A percentile compares a stretch with the other conserved stretches of the same genome.
phyloP scores from a whole-genome alignment of 2,888 invertebrate species.

The Cetonia aurata region DNA sequence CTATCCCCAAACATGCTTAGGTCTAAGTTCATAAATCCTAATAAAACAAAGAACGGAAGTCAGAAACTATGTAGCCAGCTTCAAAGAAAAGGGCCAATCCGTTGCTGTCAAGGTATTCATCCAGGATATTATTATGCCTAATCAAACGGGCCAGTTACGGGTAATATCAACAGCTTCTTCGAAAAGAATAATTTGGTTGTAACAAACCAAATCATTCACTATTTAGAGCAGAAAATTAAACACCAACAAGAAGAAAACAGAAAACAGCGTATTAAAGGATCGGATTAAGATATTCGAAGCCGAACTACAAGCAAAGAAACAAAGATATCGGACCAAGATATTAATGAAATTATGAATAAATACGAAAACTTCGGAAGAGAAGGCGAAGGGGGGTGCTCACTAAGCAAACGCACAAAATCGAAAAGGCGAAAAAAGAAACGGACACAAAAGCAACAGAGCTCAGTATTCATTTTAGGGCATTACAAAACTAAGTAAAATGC shows the following conservation, averaged over 20 bases:
- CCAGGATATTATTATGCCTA: conserved; percentile 57
- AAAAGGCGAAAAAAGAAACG: conserved; percentile 64
- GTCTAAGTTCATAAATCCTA: conserved; percentile 60
- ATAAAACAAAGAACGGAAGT: conserved; percentile 57
- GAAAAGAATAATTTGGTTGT: conserved; percentile 49
- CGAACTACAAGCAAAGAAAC: conserved; percentile 59
- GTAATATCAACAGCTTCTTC: conserved; percentile 56
- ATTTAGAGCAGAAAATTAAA: conserved; percentile 55
- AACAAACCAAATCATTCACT: conserved; percentile 42
- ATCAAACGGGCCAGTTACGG: conserved; percentile 55
- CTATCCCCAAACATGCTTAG: conserved; percentile 58
- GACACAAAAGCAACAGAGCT: conserved; percentile 63
- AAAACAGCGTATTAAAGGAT: conserved; percentile 42
- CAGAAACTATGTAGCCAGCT: conserved; percentile 58
- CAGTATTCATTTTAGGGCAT: conserved; percentile 57
- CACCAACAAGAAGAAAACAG: conserved; percentile 32
- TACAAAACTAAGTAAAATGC: conserved; percentile 59
- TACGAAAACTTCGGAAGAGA: conserved; percentile 58
- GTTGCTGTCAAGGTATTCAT: conserved; percentile 54
- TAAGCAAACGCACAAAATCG: conserved; percentile 65
- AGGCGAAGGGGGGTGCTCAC: conserved; percentile 65
- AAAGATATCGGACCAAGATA: conserved; percentile 44
- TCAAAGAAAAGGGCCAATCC: conserved; percentile 54
- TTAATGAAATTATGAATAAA: too few species aligned
- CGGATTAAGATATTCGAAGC: conserved; percentile 53